phyloP scores from a whole-genome alignment of 2,113 vertebrate genomes.

The Epinephelus moara region DNA sequence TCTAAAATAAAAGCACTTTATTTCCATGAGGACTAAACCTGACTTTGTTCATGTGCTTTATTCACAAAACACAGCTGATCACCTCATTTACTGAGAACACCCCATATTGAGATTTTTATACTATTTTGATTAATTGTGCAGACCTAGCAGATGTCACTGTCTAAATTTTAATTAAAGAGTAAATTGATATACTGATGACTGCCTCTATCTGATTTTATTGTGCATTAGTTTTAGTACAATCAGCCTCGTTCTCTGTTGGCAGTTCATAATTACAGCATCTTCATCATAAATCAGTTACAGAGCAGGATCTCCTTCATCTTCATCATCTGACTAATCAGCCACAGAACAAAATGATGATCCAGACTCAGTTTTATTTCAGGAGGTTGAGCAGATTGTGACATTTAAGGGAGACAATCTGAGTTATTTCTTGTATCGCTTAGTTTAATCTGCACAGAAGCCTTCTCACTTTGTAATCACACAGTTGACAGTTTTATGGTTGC shows the following conservation, averaged over 20 bases:
- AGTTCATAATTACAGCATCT: not conserved
- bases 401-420: not conserved
- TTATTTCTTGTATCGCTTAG: not conserved
- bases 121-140: no score
- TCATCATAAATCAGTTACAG: not conserved
- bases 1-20: slow-evolving; percentile 89
- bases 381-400: not conserved
- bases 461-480: not conserved
- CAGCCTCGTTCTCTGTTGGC: not conserved
- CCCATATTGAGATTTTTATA: no score
- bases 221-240: not conserved
- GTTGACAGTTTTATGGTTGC: not conserved
- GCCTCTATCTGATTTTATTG: not conserved
- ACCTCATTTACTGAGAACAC: no score
- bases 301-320: not conserved
- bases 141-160: not conserved
- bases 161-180: not conserved
- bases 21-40: slow-evolving; percentile 65
- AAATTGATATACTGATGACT: not conserved
- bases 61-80: not conserved
- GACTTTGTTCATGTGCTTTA: not conserved
- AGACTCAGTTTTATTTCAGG: not conserved
- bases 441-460: not conserved
- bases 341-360: not conserved
- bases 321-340: not conserved